Percentiles rank a stretch among this genome's conserved stretches.
These are phyloP conservation scores for Bos indicus DNA, from an alignment of 2,113 vertebrate species.

Conservation along the genomic window DNA sequence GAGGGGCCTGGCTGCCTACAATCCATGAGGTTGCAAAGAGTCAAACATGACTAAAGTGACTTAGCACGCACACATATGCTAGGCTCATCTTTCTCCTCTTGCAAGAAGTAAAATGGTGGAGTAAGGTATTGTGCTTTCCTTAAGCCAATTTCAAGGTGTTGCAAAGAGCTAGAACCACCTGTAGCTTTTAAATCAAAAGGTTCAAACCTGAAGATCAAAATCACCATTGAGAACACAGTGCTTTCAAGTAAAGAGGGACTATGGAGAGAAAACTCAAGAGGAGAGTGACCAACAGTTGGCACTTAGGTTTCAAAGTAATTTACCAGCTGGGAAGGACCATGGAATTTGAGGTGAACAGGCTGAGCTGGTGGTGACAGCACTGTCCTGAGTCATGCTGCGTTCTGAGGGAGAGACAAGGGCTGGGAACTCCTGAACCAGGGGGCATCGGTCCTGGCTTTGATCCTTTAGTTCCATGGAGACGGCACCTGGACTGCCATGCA, in stretches of 20 bases:
- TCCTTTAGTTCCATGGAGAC: neutral
- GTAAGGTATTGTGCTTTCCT: neutral
- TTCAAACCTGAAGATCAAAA: neutral
- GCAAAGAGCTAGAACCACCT: neutral
- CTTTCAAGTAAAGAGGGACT: neutral
- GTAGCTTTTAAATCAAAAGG: neutral
- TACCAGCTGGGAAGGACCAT: neutral
- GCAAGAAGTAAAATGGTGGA: neutral
- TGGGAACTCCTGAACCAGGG: neutral
- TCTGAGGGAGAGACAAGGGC: neutral
- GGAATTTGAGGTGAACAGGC: accelerated
- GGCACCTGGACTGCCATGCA: neutral
- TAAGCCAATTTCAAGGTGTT: neutral
- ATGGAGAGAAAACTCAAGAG: neutral
- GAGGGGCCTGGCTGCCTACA: neutral
- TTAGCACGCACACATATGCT: neutral
- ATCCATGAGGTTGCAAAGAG: neutral
- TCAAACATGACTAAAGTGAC: neutral
- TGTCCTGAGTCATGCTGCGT: too few relatives aligned
- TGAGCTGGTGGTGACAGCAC: neutral
- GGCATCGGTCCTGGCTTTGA: neutral
- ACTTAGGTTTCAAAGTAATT: neutral
- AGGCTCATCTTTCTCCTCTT: neutral
- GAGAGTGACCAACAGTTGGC: neutral
- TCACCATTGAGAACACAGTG: accelerated